phyloP scores from a whole-genome alignment of 2,797 vertebrate genomes.

The Lepidocolaptes lacrymiger region DNA sequence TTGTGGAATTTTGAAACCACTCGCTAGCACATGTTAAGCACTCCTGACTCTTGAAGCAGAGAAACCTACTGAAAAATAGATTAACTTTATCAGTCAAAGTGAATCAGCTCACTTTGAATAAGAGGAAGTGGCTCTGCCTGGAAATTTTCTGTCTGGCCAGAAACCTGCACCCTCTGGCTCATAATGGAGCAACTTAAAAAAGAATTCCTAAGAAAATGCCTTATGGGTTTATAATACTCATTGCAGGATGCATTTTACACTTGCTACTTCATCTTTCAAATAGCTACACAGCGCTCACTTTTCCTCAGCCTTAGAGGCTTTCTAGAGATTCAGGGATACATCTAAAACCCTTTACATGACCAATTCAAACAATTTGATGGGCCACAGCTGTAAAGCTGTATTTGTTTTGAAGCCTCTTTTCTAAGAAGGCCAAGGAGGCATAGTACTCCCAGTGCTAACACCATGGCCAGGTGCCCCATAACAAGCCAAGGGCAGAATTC shows the following conservation, averaged over 20 bases:
- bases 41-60: background rate
- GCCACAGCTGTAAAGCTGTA: rapidly evolving
- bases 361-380: background rate
- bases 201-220: background rate
- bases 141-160: background rate
- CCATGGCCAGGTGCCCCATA: rapidly evolving
- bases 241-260: background rate
- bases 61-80: background rate
- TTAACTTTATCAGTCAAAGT: background rate
- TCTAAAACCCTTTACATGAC: background rate
- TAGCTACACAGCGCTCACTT: background rate
- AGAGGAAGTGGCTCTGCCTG: background rate
- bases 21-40: background rate
- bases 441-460: rapidly evolving
- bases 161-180: background rate
- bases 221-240: background rate
- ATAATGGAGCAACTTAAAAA: background rate
- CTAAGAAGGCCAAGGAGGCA: background rate
- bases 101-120: background rate
- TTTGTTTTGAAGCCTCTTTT: rapidly evolving
- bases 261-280: background rate
- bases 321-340: no score
- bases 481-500: rapidly evolving
- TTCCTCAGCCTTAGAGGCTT: background rate
- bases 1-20: background rate